These are phyloP conservation scores for Leptura quadrifasciata DNA, from an alignment of 2,888 invertebrate genomes.

Conservation along the genomic window DNA sequence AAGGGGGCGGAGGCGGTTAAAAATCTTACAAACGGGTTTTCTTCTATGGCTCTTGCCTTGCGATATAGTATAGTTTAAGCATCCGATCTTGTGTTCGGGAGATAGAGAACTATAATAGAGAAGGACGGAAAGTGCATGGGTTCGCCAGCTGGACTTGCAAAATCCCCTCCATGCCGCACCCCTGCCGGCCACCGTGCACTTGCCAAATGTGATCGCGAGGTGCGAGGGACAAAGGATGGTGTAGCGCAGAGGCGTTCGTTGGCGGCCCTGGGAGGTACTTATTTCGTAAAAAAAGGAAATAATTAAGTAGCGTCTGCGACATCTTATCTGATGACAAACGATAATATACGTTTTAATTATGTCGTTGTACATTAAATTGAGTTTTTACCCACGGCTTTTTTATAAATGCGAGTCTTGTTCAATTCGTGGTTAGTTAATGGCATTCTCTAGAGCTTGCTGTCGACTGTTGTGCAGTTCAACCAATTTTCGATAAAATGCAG, in stretches of 20 bases:
- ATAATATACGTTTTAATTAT: neutral
- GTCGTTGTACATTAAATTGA: neutral
- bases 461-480: too few relatives aligned
- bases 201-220: slow-evolving; percentile 70
- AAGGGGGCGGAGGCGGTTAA: slow-evolving; percentile 73
- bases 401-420: too few relatives aligned
- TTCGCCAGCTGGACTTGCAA: slow-evolving; percentile 67
- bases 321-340: neutral
- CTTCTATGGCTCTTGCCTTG: slow-evolving; percentile 30
- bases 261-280: neutral
- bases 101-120: slow-evolving; percentile 43
- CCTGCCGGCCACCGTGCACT: slow-evolving; percentile 62
- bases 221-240: slow-evolving; percentile 64
- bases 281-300: neutral
- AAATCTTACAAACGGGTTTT: slow-evolving; percentile 68
- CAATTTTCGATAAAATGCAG: too few relatives aligned
- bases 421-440: too few relatives aligned
- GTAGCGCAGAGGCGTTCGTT: slow-evolving; percentile 26
- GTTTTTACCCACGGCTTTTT: too few relatives aligned
- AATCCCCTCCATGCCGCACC: slow-evolving; percentile 58
- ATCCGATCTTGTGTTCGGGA: slow-evolving; percentile 24
- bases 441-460: too few relatives aligned
- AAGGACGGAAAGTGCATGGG: slow-evolving; percentile 50
- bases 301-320: neutral
- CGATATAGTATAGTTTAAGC: slow-evolving; percentile 18